Evolutionary conservation across 2,113 vertebrate species (phyloP).

Genomic region (Callopanchax toddi): DNA sequence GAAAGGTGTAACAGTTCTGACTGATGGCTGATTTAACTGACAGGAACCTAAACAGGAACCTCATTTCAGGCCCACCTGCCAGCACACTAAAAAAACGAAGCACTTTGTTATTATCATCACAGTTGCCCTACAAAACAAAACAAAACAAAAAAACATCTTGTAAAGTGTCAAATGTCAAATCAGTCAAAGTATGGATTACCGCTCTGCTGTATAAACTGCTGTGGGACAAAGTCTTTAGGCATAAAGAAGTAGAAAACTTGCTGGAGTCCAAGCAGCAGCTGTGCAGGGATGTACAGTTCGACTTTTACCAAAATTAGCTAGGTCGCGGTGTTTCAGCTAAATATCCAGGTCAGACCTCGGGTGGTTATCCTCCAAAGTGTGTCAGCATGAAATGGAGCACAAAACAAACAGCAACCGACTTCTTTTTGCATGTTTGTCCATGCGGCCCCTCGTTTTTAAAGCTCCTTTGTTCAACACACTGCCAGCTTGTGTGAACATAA

Average conservation of each 20-base stretch:
- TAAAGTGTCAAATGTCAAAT: constrained; percentile 12
- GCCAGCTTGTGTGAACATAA: constrained; percentile 34
- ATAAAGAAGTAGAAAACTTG: constrained; percentile 35
- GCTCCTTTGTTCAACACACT: constrained; percentile 70
- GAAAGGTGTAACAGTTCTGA: neutral
- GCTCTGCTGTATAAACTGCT: neutral
- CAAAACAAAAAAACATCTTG: neutral
- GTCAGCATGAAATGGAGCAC: constrained; percentile 68
- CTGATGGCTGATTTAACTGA: neutral
- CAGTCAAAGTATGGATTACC: neutral
- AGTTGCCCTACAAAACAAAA: neutral
- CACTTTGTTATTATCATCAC: neutral
- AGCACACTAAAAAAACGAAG: neutral
- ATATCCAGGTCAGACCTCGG: constrained; percentile 66
- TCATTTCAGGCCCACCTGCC: neutral
- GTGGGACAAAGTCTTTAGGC: constrained; percentile 5
- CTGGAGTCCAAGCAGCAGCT: neutral
- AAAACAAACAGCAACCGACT: constrained; percentile 64
- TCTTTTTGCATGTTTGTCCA: constrained; percentile 57
- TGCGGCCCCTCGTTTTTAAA: constrained; percentile 66
- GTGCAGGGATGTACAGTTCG: neutral
- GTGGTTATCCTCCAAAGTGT: constrained; percentile 55
- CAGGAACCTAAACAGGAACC: neutral
- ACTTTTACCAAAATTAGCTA: constrained; percentile 49
- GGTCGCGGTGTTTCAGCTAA: constrained; percentile 40